Percentiles rank a stretch among this genome's conserved stretches.
These are phyloP conservation scores for Passerculus sandwichensis DNA, from an alignment of 2,797 vertebrate genomes.

Conservation along the genomic window DNA sequence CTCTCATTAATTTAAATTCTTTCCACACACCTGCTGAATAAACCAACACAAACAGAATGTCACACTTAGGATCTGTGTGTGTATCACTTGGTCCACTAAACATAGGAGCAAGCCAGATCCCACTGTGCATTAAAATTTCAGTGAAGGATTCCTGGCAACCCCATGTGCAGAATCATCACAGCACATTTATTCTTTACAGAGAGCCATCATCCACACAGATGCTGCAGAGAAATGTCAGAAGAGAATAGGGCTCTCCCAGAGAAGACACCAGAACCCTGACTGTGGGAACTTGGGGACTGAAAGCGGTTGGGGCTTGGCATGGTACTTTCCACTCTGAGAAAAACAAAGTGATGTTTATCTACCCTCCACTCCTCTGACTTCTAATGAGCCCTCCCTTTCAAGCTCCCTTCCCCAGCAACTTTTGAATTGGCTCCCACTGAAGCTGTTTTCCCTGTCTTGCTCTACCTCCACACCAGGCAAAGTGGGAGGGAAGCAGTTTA, in stretches of 20 bases:
- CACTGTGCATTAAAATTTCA: conserved; percentile 30
- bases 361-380: neutral
- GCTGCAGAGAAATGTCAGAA: neutral
- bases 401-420: neutral
- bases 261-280: neutral
- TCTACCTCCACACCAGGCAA: neutral
- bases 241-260: neutral
- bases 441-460: neutral
- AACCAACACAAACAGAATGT: conserved; percentile 17
- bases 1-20: conserved; percentile 46
- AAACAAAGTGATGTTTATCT: neutral
- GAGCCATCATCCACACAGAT: neutral
- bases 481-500: neutral
- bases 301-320: neutral
- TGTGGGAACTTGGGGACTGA: neutral
- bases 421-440: neutral
- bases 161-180: neutral
- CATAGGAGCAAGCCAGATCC: neutral
- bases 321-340: neutral
- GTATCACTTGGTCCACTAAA: neutral
- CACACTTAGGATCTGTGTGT: neutral
- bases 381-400: neutral
- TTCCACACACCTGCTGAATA: conserved; percentile 24
- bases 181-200: neutral
- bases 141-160: conserved; percentile 12